Base-by-base conservation (phyloP, 1,140 invertebrate genomes). In the Cydia strobilella region DNA sequence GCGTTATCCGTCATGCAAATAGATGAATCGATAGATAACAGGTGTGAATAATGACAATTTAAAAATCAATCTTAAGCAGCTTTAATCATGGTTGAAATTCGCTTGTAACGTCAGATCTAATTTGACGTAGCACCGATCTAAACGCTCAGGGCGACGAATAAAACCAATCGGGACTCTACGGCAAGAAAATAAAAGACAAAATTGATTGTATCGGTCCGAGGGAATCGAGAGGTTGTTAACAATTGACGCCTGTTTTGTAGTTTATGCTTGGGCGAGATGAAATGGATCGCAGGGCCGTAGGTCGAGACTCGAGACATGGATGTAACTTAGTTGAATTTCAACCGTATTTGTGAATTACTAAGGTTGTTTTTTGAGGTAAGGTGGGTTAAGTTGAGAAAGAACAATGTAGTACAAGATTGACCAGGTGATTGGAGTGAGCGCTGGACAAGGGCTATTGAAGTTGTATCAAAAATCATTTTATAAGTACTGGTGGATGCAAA, bases 151-250 rank as follows among this genome's bases (percentile, higher is more conserved):
- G 86, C 83, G 80, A 82, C 84, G 82, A 88, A 84, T 84, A 82
- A 83, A 87, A 89, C 27, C 86, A 87, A 89, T 89, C 86, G 86
- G 76, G 74, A 86, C 84, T 84, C 82, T 85, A 86, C 82, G 83
- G 82, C 84, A 81, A 86, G 86, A 90, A 89, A 89, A 91, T 90
- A 91, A 91, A 89, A 82, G 86, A 86, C 81, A 82, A 69, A 88
- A 88, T 90, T 88, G 87, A 89, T 90, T 84, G 81, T 88, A 91
- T 90, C 88, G 83, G 79, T 86, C 89, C 87, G 88, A 88, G 86
- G 89, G 88, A 90, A 90, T 90, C 90, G 88, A 91, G 82, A 85
- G 81, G 87, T 86, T 90, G 88, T 91, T 91, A 90, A 90, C 88
- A 90, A 90, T 90, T 91, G 90, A 91, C 89, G 90, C 89, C 88